Evolutionary conservation across 2,113 vertebrate species (phyloP).

Genomic region (Nesogale talazaci): DNA sequence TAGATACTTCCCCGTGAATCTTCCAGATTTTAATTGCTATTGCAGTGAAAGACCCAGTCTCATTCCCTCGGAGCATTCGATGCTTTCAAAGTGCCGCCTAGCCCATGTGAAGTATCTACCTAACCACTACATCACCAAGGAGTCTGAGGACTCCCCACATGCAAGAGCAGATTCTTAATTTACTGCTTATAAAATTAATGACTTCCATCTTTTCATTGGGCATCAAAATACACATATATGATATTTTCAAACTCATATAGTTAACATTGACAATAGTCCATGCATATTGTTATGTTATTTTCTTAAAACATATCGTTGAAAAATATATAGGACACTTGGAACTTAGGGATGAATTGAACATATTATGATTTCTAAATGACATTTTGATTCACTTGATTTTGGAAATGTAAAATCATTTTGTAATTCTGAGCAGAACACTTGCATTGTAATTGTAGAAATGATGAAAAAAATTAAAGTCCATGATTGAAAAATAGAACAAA

Average conservation of each 20-base stretch:
- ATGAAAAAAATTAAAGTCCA: not conserved
- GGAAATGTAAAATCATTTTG: not conserved
- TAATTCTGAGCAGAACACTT: not conserved
- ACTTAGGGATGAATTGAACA: not conserved
- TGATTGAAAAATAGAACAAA: not conserved
- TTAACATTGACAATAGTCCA: not conserved
- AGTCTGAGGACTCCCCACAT: not conserved
- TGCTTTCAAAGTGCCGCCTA: too few relatives aligned
- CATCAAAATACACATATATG: not conserved
- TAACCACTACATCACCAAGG: too few relatives aligned
- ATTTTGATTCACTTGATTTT: not conserved
- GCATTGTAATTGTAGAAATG: not conserved
- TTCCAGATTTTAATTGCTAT: too few relatives aligned
- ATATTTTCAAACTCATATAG: not conserved
- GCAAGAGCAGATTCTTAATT: not conserved
- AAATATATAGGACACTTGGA: not conserved
- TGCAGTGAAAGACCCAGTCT: too few relatives aligned
- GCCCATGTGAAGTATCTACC: too few relatives aligned
- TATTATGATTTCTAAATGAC: not conserved
- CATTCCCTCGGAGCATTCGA: too few relatives aligned
- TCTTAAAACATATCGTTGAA: not conserved
- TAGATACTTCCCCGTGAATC: too few relatives aligned
- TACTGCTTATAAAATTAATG: not conserved
- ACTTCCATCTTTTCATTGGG: not conserved
- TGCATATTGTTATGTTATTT: not conserved